Percentiles rank a stretch among this genome's conserved stretches.
These are phyloP conservation scores for Tenthredo amoena DNA, from an alignment of 2,888 invertebrate species.

Conservation along the genomic window DNA sequence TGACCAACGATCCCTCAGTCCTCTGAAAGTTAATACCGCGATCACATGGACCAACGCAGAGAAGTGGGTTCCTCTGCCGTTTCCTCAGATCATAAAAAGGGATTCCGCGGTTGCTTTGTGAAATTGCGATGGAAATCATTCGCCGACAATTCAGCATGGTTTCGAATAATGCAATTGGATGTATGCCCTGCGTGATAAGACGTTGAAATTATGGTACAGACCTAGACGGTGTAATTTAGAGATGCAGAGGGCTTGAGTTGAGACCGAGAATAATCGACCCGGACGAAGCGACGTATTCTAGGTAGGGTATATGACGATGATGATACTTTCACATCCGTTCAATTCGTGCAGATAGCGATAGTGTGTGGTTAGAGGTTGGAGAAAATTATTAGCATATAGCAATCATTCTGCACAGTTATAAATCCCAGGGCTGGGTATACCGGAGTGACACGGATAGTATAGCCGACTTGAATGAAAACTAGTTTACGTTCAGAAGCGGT, in stretches of 20 bases:
- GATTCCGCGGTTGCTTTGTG: too few relatives aligned
- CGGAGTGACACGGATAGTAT: background rate
- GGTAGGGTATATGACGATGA: background rate
- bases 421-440: background rate
- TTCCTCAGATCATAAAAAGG: too few relatives aligned
- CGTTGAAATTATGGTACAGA: background rate
- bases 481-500: background rate
- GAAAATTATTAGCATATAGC: background rate
- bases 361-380: background rate
- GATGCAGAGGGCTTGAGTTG: background rate
- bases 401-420: background rate
- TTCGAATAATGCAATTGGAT: too few relatives aligned
- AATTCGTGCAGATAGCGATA: background rate
- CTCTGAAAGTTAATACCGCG: background rate
- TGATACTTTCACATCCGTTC: conserved; percentile 22
- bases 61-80: too few relatives aligned
- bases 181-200: too few relatives aligned
- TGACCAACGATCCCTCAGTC: background rate
- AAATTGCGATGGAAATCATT: too few relatives aligned
- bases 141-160: too few relatives aligned
- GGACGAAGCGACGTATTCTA: background rate
- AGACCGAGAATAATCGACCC: background rate
- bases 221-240: background rate
- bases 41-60: background rate
- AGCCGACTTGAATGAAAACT: background rate